Evolutionary conservation across 2,797 vertebrate species (phyloP).

Genomic region (Odontamblyopus rebecca): DNA sequence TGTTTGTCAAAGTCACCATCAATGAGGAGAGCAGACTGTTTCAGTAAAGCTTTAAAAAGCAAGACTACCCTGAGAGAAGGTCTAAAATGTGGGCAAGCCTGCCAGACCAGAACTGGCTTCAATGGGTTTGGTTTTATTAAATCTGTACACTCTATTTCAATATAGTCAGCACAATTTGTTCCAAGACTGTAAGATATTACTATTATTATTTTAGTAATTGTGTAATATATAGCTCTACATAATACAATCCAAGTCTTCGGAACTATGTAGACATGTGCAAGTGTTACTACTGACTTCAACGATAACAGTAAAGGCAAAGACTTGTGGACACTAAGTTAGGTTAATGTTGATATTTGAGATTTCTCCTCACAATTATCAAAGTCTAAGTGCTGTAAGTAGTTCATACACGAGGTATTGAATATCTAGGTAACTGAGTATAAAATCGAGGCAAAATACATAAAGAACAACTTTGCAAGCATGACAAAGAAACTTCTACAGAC

Average conservation of each 20-base stretch:
- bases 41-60: constrained; percentile 83
- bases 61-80: constrained; percentile 86
- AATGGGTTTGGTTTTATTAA: constrained; percentile 82
- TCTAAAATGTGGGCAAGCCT: constrained; percentile 82
- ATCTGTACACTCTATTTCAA: constrained; percentile 84
- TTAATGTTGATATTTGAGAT: constrained; percentile 75
- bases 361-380: constrained; percentile 78
- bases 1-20: constrained; percentile 60
- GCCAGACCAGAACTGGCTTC: constrained; percentile 79
- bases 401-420: constrained; percentile 79
- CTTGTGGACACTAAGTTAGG: constrained; percentile 78
- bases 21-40: constrained; percentile 73
- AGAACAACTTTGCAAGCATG: constrained; percentile 75
- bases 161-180: constrained; percentile 82
- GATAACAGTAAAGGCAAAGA: constrained; percentile 81
- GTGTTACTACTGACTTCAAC: constrained; percentile 82
- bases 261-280: constrained; percentile 85
- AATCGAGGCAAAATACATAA: constrained; percentile 77
- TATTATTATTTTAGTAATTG: constrained; percentile 76
- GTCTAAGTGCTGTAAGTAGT: constrained; percentile 83
- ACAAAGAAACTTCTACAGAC: constrained; percentile 74
- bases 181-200: constrained; percentile 73
- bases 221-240: constrained; percentile 83
- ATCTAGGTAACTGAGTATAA: constrained; percentile 75
- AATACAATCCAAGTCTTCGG: constrained; percentile 81